Evolutionary conservation across 2,797 vertebrate species (phyloP), one percentile per base, ranked within the genome.

Genomic region (Enteromius radiatus): DNA sequence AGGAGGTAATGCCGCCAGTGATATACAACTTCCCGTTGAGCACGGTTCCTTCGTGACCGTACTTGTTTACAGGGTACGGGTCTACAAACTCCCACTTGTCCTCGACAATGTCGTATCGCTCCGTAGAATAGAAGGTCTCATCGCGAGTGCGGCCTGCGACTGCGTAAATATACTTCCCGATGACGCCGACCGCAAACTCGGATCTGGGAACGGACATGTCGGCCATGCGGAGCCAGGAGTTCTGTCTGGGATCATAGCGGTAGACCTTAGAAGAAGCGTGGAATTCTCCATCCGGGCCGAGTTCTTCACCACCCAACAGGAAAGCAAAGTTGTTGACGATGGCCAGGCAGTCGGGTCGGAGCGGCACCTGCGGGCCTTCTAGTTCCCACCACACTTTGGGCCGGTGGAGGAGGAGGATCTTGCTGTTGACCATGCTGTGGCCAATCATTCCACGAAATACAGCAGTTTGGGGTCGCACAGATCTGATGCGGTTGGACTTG

Each of bases 391-490:
- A 99, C 89, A 99, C 96, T 91, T 98, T 97, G 7, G 98, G 98
- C 79, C 97, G 97, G 94, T 99, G 97, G 89, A 99, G 92, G 59
- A 99, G 96, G 84, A 99, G 96, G 89, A 99, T 98, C 94, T 99
- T 99, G 93, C 97, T 99, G 93, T 99, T 99, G 88, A 99, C 98
- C 98, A 99, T 99, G 90, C 98, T 99, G 94, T 99, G 98, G 83
- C 98, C 98, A 87, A 99, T 99, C 98, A 99, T 99, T 67, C 98
- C 98, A 88, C 98, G 94, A 93, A 99, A 99, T 79, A 99, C 98
- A 81, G 98, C 96, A 21, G 98, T 99, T 94, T 99, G 98, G 11
- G 97, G 96, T 84, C 98, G 97, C 81, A 97, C 95, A 12, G 98
- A 99, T 90, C 98, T 97, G 89, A 99, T 99, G 63, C 96, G 96